Evolutionary conservation across 2,113 vertebrate genomes (phyloP).

Genomic region (Tichodroma muraria): DNA sequence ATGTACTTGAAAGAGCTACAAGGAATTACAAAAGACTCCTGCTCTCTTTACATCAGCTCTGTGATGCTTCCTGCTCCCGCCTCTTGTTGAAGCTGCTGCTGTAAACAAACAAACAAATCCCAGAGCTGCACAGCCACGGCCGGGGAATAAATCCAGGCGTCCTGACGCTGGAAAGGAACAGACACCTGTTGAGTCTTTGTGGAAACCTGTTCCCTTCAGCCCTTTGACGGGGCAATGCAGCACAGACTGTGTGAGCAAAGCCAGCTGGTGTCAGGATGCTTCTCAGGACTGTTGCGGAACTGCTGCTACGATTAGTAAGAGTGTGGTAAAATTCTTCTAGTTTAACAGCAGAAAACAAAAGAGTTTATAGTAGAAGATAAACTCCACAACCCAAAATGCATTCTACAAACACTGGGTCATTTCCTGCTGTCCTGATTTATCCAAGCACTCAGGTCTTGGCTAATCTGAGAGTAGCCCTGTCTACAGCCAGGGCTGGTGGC

Average conservation of each 20-base stretch:
- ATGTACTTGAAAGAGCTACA: constrained; percentile 35
- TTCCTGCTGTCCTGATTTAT: not conserved
- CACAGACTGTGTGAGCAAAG: not conserved
- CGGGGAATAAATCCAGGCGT: not conserved
- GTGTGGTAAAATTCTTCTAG: not conserved
- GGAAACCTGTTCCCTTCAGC: not conserved
- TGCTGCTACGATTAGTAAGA: not conserved
- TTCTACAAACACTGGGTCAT: not conserved
- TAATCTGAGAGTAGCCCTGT: not conserved
- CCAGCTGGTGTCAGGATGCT: not conserved
- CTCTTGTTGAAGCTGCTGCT: not conserved
- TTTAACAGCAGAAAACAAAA: not conserved
- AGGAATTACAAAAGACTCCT: constrained; percentile 32
- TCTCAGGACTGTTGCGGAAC: not conserved
- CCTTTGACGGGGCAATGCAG: not conserved
- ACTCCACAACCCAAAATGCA: not conserved
- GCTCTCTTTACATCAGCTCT: constrained; percentile 10
- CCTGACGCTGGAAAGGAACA: not conserved
- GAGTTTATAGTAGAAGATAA: not conserved
- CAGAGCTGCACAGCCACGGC: not conserved
- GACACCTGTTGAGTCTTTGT: rapidly evolving
- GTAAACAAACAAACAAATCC: constrained; percentile 15
- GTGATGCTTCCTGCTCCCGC: not conserved
- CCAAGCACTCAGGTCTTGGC: not conserved
- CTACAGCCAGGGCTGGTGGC: not conserved